Percentiles rank a stretch among this genome's conserved stretches.
Evolutionary conservation across 2,113 vertebrate genomes (phyloP).

Genomic region (Steatornis caripensis): DNA sequence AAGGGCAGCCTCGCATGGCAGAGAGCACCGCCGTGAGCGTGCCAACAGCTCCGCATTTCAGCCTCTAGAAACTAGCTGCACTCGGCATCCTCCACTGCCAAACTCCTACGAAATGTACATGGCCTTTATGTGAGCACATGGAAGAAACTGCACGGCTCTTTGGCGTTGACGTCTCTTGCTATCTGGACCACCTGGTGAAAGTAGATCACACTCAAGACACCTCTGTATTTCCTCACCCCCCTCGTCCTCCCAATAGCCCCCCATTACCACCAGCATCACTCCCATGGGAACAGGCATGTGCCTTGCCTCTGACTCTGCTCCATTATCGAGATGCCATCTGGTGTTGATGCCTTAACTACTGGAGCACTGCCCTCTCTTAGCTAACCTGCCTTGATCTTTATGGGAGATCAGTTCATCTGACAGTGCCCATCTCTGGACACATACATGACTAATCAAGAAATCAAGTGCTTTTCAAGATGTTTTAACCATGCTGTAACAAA

Average conservation of each 20-base stretch:
- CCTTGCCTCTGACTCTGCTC: not conserved
- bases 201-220: not conserved
- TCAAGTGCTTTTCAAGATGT: not conserved
- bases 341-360: not conserved
- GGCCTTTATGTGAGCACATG: fast-evolving
- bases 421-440: not conserved
- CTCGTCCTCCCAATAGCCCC: not conserved
- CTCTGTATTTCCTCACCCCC: not conserved
- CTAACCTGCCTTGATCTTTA: not conserved
- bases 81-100: fast-evolving
- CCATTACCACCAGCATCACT: not conserved
- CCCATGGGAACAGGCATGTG: not conserved
- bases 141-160: not conserved
- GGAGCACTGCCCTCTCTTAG: not conserved
- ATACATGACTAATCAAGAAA: not conserved
- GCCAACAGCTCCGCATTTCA: too few relatives aligned
- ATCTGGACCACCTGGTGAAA: not conserved
- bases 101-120: not conserved
- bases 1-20: not conserved
- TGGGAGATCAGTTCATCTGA: not conserved
- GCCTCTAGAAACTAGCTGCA: not conserved
- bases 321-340: not conserved
- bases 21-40: fast-evolving
- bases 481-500: not conserved
- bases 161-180: not conserved